Percentiles rank a stretch among this genome's conserved stretches.
These are phyloP conservation scores for Brachypteracias leptosomus DNA, from an alignment of 2,113 vertebrate genomes.

Conservation along the genomic window DNA sequence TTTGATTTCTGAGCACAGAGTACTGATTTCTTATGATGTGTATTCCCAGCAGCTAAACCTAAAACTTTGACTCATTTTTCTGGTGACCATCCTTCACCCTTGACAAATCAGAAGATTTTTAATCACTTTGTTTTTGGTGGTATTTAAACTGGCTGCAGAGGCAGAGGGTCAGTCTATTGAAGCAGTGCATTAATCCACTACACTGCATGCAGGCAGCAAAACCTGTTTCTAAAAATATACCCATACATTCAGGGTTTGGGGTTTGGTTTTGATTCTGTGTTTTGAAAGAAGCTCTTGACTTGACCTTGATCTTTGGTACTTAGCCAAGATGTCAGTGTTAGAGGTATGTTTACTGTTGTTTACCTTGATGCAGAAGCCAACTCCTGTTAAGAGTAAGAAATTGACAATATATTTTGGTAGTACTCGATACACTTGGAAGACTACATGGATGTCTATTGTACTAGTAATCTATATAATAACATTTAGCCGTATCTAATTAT, in stretches of 20 bases:
- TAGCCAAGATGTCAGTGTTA: background rate
- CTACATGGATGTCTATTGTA: background rate
- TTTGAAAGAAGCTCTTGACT: background rate
- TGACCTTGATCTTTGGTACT: background rate
- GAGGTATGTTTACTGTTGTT: background rate
- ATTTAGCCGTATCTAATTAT: background rate
- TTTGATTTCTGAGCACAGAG: constrained; percentile 10
- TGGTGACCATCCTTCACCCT: constrained; percentile 11
- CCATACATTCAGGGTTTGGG: background rate
- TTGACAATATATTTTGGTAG: background rate
- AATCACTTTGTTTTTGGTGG: background rate
- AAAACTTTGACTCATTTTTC: constrained; percentile 23
- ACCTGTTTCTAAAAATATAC: background rate
- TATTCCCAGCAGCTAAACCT: background rate
- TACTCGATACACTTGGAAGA: background rate
- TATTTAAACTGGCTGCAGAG: background rate
- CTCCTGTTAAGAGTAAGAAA: background rate
- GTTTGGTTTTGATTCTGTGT: background rate
- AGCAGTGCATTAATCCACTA: background rate
- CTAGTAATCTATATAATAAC: background rate
- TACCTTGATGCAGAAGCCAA: background rate
- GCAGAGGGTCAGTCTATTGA: background rate
- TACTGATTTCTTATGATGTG: background rate
- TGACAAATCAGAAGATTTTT: constrained; percentile 28
- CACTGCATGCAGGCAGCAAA: background rate